Conservation (phyloP, 2,888 invertebrate genomes). For the Pyrrhosoma nymphula region DNA sequence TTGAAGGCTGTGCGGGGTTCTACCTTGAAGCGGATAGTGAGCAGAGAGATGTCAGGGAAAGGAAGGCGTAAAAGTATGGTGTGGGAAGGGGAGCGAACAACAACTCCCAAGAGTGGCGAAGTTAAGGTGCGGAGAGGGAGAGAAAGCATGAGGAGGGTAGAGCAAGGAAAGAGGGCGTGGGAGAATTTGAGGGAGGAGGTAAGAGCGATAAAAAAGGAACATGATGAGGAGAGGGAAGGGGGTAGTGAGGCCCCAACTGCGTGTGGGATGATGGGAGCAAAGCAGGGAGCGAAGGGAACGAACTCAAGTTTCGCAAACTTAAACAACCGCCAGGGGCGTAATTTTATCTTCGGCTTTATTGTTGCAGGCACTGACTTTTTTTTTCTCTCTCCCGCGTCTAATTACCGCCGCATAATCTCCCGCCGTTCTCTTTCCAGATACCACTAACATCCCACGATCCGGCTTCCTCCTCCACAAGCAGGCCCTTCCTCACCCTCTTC, state of each 20-base stretch:
- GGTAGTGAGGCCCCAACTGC: not conserved
- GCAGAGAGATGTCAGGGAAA: not conserved
- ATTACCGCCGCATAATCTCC: constrained; percentile 19
- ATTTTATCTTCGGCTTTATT: constrained; percentile 21
- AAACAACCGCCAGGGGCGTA: constrained; percentile 27
- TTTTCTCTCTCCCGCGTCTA: not conserved
- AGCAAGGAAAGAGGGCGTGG: not conserved
- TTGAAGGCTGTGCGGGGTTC: not conserved
- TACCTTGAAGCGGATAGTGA: not conserved
- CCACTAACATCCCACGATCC: not conserved
- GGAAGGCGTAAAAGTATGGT: not conserved
- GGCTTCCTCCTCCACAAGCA: too few relatives aligned
- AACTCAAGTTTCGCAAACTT: constrained; percentile 28
- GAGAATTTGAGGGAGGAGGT: not conserved
- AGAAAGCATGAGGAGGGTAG: not conserved
- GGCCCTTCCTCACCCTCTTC: not conserved
- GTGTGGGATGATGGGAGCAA: not conserved
- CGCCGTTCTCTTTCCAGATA: not conserved
- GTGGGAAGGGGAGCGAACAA: not conserved
- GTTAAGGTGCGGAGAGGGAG: not conserved
- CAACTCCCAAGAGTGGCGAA: not conserved
- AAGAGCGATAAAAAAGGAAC: not conserved
- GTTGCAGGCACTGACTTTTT: not conserved
- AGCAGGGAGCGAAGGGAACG: not conserved
- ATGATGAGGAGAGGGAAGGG: not conserved